Conservation (phyloP, 2,888 invertebrate genomes). For the Drosophila atripex region DNA sequence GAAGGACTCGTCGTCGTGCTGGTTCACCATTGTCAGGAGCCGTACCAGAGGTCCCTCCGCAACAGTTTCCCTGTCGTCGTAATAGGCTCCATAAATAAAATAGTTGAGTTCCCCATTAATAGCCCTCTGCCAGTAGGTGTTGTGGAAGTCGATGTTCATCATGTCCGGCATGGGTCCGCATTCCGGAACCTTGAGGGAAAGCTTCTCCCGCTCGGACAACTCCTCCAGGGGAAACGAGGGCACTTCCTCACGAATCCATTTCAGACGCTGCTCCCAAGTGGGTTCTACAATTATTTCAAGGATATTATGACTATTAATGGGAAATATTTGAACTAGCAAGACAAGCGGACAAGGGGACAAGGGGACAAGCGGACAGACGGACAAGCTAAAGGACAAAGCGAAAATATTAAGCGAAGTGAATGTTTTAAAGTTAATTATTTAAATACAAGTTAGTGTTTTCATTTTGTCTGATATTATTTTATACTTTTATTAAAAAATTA, state of each 20-base stretch:
- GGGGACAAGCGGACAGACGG: too few species aligned
- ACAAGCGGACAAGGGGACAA: too few species aligned
- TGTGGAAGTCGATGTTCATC: conserved; percentile 94
- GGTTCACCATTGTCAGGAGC: conserved; percentile 93
- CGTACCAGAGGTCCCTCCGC: conserved; percentile 91
- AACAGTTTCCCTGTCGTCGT: conserved; percentile 90
- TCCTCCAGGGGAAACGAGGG: conserved; percentile 62
- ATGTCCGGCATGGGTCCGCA: conserved; percentile 86
- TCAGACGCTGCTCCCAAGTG: conserved; percentile 35
- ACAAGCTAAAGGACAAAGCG: too few species aligned
- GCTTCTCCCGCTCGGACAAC: conserved; percentile 8
- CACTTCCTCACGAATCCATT: conserved; percentile 54
- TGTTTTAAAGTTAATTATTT: too few species aligned
- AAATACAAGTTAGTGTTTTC: too few species aligned
- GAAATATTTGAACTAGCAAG: not conserved
- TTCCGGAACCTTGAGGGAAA: not conserved
- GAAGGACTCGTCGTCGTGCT: conserved; percentile 87
- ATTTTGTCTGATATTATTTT: too few species aligned
- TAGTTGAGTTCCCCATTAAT: conserved; percentile 91
- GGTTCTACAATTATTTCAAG: conserved; percentile 13
- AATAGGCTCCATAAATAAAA: conserved; percentile 94
- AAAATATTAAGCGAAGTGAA: too few species aligned
- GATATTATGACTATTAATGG: too few species aligned
- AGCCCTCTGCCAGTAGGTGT: conserved; percentile 95
- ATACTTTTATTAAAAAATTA: too few species aligned